Evolutionary conservation across 2,888 invertebrate species (phyloP).

Genomic region (Latrodectus elegans): DNA sequence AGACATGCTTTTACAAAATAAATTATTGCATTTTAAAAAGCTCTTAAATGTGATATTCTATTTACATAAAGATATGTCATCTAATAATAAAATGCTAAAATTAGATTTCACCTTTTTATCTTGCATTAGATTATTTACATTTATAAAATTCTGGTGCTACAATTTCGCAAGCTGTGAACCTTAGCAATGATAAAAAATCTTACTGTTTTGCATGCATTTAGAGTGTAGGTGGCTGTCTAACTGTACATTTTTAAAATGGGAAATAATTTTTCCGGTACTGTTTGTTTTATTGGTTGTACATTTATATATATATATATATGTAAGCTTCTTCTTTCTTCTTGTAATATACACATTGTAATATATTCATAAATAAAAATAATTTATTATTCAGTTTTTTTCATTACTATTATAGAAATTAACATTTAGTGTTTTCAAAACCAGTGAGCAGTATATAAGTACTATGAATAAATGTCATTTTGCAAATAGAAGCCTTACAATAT

Average conservation of each 20-base stretch:
- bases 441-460: no score
- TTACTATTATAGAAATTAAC: background rate
- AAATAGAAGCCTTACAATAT: no score
- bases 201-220: background rate
- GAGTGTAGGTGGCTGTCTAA: background rate
- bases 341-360: slow-evolving; percentile 31
- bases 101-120: no score
- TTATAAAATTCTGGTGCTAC: slow-evolving; percentile 10
- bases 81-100: no score
- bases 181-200: slow-evolving; percentile 19
- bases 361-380: slow-evolving; percentile 51
- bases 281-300: no score
- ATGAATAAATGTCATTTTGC: no score
- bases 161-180: slow-evolving; percentile 6
- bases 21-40: no score
- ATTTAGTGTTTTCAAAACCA: no score
- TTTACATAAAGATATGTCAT: no score
- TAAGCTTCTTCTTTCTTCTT: slow-evolving; percentile 14
- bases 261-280: no score
- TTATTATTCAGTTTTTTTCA: slow-evolving; percentile 24
- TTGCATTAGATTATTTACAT: background rate
- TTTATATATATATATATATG: background rate
- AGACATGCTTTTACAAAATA: no score
- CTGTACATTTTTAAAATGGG: background rate
- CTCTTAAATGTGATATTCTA: no score